These are phyloP conservation scores for Scomber japonicus DNA, from an alignment of 2,113 vertebrate species.

Conservation along the genomic window DNA sequence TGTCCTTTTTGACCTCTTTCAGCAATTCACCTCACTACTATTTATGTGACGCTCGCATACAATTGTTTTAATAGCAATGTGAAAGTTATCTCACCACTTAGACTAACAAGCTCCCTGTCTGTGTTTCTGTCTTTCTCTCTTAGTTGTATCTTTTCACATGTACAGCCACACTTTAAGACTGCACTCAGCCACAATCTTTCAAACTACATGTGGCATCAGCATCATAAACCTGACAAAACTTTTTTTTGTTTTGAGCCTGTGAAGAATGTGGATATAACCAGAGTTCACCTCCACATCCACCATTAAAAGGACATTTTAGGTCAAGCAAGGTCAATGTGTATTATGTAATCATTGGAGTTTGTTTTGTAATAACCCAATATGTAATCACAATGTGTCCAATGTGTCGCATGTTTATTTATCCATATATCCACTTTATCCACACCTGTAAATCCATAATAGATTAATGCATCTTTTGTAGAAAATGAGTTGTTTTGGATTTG, in stretches of 20 bases:
- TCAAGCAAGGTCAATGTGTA: not conserved
- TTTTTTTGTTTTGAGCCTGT: not conserved
- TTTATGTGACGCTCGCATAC: not conserved
- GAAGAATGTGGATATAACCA: conserved; percentile 5
- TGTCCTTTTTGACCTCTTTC: too few relatives aligned
- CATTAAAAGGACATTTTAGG: not conserved
- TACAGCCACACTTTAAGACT: not conserved
- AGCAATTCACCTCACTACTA: too few relatives aligned
- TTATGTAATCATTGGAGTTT: not conserved
- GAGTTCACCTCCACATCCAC: not conserved
- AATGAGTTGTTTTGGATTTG: not conserved
- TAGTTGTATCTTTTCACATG: not conserved
- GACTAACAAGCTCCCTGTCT: not conserved
- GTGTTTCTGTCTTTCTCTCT: not conserved
- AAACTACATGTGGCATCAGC: not conserved
- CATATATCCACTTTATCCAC: not conserved
- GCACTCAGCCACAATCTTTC: not conserved
- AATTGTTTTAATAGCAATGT: not conserved
- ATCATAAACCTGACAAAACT: not conserved
- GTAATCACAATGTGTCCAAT: not conserved
- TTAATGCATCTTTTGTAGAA: not conserved
- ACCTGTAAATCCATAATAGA: not conserved
- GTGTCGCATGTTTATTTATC: not conserved
- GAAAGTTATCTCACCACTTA: conserved; percentile 2
- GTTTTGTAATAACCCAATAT: not conserved